Evolutionary conservation across 2,797 vertebrate genomes (phyloP), one percentile per base, ranked within the genome.

Genomic region (Cuculus canorus): DNA sequence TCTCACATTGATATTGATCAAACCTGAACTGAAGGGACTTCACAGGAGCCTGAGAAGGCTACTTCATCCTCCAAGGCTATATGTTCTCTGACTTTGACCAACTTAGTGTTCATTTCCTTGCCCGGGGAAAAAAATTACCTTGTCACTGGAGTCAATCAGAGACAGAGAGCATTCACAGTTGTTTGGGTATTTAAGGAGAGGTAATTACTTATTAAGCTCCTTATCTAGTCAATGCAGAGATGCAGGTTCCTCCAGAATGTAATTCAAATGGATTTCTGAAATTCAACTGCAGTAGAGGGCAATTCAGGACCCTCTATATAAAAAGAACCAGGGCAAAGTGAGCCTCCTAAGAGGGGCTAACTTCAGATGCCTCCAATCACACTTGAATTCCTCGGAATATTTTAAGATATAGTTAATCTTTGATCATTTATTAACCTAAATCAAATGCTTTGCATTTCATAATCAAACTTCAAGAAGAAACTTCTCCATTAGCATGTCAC

Each of bases 381-480:
- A 41, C 11, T 32, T 47, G 27, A 71, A 82, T 88, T 91, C 30
- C 59, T 59, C 17, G 28, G 48, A 77, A 88, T 2, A 32, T 77
- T 88, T 92, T 69, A 78, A 85, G 43, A 59, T 52, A 28, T 45
- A 86, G 32, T 63, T 75, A 83, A 77, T 69, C 11, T 75, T 76
- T 85, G 68, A 80, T 76, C 11, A 79, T 90, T 86, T 90, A 78
- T 88, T 91, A 88, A 91, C 37, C 17, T 93, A 73, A 86, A 86
- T 80, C 60, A 88, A 90, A 70, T 1, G 7, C 16, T 88, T 86
- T 79, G 33, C 50, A 65, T 82, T 93, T 86, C 64, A 61, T 71
- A 91, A 88, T 66, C 47, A 93, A 81, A 66, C 39, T 63, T 94
- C 72, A 88, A 90, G 60, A 84, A 75, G 47, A 71, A 93, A 92